Percentiles rank a stretch among this genome's conserved stretches.
Evolutionary conservation across 1,140 invertebrate genomes (phyloP).

Genomic region (Drosophila saltans): DNA sequence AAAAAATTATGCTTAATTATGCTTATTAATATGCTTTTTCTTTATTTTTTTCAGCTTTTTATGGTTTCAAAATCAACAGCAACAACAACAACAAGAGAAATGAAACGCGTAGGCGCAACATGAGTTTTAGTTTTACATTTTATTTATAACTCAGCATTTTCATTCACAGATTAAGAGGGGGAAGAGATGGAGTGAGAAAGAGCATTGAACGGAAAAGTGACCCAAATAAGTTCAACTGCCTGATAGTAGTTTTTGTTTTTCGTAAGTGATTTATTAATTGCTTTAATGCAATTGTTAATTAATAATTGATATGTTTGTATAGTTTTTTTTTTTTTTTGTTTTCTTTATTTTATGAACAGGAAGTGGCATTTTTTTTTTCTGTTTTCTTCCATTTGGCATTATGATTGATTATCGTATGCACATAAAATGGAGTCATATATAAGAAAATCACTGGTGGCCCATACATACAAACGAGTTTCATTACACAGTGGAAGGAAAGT

Average conservation of each 20-base stretch:
- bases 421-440: slow-evolving; percentile 47
- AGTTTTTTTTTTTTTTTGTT: background rate
- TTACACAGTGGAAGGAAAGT: slow-evolving; percentile 34
- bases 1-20: slow-evolving; percentile 73
- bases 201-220: slow-evolving; percentile 61
- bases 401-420: slow-evolving; percentile 42
- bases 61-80: background rate
- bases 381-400: slow-evolving; percentile 28
- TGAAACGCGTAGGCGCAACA: slow-evolving; percentile 5
- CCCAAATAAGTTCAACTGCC: slow-evolving; percentile 49
- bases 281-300: slow-evolving; percentile 70
- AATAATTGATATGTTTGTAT: slow-evolving; percentile 64
- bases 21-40: slow-evolving; percentile 68
- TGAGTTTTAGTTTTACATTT: slow-evolving; percentile 27
- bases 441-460: background rate
- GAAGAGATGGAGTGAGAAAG: slow-evolving; percentile 25
- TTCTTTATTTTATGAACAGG: slow-evolving; percentile 41
- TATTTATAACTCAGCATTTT: slow-evolving; percentile 21
- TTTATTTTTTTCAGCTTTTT: slow-evolving; percentile 9
- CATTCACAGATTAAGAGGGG: slow-evolving; percentile 7
- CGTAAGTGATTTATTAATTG: slow-evolving; percentile 56
- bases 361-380: slow-evolving; percentile 49
- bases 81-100: background rate
- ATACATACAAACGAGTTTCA: slow-evolving; percentile 49
- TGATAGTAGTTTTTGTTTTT: slow-evolving; percentile 52